Conservation (phyloP, 1,140 invertebrate species). For the Lasioglossum baleicum region DNA sequence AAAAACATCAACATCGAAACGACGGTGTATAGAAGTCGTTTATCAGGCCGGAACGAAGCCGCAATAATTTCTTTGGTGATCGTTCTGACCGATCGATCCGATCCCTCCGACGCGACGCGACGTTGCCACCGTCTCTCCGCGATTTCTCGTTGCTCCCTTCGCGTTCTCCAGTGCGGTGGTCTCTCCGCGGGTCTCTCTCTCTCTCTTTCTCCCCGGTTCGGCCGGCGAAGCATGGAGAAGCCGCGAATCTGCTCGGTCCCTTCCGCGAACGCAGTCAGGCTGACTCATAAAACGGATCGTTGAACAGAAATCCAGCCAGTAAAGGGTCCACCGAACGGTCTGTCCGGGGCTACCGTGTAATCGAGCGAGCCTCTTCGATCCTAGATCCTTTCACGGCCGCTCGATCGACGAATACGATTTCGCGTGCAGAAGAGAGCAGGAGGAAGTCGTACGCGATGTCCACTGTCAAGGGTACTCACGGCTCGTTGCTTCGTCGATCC, state of each 20-base stretch:
- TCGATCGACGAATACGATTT: conserved; percentile 28
- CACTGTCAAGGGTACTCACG: conserved; percentile 29
- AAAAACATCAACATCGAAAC: conserved; percentile 28
- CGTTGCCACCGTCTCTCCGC: neutral
- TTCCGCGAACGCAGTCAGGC: conserved; percentile 45
- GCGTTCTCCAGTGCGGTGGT: neutral
- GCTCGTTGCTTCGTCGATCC: conserved; percentile 11
- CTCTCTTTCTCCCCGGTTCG: neutral
- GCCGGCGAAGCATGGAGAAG: conserved; percentile 13
- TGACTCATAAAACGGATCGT: conserved; percentile 56
- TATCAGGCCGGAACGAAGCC: conserved; percentile 45
- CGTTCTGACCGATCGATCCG: conserved; percentile 43
- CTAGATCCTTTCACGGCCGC: conserved; percentile 28
- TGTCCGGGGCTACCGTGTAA: conserved; percentile 43
- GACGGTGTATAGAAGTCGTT: conserved; percentile 24
- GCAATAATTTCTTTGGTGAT: conserved; percentile 42
- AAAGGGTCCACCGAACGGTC: conserved; percentile 42
- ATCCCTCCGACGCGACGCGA: neutral
- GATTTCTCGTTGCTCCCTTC: neutral
- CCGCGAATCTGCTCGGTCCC: conserved; percentile 40
- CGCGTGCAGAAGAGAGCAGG: neutral
- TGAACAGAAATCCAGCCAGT: conserved; percentile 39
- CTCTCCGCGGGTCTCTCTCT: too few species aligned
- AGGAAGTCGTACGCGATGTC: conserved; percentile 8
- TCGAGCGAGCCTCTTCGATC: conserved; percentile 42